Evolutionary conservation across 2,797 vertebrate species (phyloP), one percentile per base, ranked within the genome.

Genomic region (Erethizon dorsatum): DNA sequence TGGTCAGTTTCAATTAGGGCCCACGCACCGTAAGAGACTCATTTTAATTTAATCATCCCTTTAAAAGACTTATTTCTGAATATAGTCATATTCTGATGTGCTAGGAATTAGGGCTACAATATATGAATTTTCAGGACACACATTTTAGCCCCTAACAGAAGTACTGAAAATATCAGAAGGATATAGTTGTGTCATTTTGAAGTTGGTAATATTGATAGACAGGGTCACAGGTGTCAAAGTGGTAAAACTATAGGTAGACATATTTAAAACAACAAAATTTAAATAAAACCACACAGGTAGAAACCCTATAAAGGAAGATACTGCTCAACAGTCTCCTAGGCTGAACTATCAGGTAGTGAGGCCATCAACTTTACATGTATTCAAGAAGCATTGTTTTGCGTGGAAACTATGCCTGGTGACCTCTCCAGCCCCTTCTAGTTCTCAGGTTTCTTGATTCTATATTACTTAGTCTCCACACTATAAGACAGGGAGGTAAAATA

Each of bases 211-310:
- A 73, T 50, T 67, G 83, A 83, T 22, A 61, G 59, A 69, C 1
- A 59, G 50, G 28, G 78, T 90, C 45, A 28, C 31, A 90, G 18
- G 26, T 71, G 4, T 73, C 77, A 94, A 92, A 61, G n/a, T 37
- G 20, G 37, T 71, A 47, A 94, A 91, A 59, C 9, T 31, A 2
- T 67, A 83, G 73, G 77, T 90, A 90, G 75, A n/a, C 18, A 45
- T 71, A 37, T 83, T 85, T 91, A 84, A 95, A n/a, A 93, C 31
- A 91, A 67, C 26, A 63, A 45, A n/a, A 65, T 93, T 92, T 47
- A 90, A 91, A 33, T 82, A 80, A 88, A 95, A 88, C 69, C 57
- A 88, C 37, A 47, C 10, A 87, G 52, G 26, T 77, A 91, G 59
- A 92, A 93, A 83, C 2, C 91, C 17, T 54, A 20, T 13, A 47